Conservation (phyloP, 2,113 vertebrate genomes). For the Ptyas mucosa region DNA sequence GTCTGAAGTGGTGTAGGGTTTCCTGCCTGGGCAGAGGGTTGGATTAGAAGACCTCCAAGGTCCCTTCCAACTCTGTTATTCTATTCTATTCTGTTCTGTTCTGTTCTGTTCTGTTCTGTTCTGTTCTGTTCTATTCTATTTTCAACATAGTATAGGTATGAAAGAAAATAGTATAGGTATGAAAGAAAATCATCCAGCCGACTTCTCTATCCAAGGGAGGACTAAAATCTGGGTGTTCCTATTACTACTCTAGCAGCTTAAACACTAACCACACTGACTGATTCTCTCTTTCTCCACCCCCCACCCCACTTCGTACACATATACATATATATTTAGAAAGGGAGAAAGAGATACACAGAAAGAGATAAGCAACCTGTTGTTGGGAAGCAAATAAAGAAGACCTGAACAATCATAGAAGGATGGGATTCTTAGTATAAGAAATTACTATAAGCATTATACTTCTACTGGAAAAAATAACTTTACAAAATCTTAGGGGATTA, state of each 20-base stretch:
- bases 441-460: neutral
- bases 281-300: neutral
- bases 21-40: too few species aligned
- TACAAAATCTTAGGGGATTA: neutral
- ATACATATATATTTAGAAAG: neutral
- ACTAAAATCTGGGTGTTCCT: neutral
- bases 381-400: neutral
- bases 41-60: too few species aligned
- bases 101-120: too few species aligned
- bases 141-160: neutral
- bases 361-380: neutral
- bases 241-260: neutral
- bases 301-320: neutral
- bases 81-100: too few species aligned
- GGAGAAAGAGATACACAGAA: neutral
- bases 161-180: neutral
- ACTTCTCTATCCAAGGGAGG: neutral
- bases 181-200: neutral
- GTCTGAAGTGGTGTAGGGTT: too few species aligned
- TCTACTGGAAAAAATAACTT: neutral
- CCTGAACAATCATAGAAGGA: neutral
- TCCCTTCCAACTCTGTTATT: too few species aligned
- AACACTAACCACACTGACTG: neutral
- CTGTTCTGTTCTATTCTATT: too few species aligned
- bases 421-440: neutral